A percentile compares a stretch with the other conserved stretches of the same genome.
These are phyloP conservation scores for Luperina nickerlii DNA, from an alignment of 2,888 invertebrate genomes.

Conservation along the genomic window DNA sequence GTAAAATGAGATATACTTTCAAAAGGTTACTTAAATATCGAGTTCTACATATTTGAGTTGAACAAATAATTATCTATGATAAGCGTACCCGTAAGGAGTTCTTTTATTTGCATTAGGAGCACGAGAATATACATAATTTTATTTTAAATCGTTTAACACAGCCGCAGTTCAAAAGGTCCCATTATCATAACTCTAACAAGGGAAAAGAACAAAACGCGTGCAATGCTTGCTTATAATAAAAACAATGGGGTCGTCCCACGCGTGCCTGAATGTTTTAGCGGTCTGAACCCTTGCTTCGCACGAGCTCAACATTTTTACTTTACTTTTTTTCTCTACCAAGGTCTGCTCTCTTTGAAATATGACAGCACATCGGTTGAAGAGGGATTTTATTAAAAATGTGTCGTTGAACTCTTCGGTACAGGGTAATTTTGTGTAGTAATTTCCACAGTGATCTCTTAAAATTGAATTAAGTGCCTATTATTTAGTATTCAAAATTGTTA, in stretches of 20 bases:
- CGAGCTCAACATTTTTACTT: slow-evolving; percentile 73
- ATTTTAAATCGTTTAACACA: slow-evolving; percentile 72
- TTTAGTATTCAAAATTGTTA: background rate
- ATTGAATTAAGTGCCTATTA: background rate
- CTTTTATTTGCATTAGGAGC: slow-evolving; percentile 38
- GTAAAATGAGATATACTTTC: slow-evolving; percentile 30
- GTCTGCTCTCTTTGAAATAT: slow-evolving; percentile 68
- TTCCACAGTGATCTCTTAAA: background rate
- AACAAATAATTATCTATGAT: slow-evolving; percentile 37
- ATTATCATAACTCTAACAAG: slow-evolving; percentile 83
- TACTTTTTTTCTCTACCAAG: slow-evolving; percentile 59
- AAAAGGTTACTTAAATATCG: slow-evolving; percentile 34
- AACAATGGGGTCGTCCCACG: slow-evolving; percentile 79
- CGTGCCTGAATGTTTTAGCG: slow-evolving; percentile 82
- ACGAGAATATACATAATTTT: slow-evolving; percentile 52
- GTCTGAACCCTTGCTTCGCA: slow-evolving; percentile 71
- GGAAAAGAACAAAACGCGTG: slow-evolving; percentile 78
- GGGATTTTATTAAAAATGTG: slow-evolving; percentile 50
- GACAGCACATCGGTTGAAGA: slow-evolving; percentile 56
- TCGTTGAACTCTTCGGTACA: slow-evolving; percentile 3
- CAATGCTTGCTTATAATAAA: slow-evolving; percentile 83
- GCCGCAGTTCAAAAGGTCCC: slow-evolving; percentile 75
- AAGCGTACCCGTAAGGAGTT: slow-evolving; percentile 17
- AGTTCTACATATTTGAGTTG: slow-evolving; percentile 27
- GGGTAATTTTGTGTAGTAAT: background rate